Conservation (phyloP, 2,888 invertebrate genomes). For the Ischnus inquisitorius region DNA sequence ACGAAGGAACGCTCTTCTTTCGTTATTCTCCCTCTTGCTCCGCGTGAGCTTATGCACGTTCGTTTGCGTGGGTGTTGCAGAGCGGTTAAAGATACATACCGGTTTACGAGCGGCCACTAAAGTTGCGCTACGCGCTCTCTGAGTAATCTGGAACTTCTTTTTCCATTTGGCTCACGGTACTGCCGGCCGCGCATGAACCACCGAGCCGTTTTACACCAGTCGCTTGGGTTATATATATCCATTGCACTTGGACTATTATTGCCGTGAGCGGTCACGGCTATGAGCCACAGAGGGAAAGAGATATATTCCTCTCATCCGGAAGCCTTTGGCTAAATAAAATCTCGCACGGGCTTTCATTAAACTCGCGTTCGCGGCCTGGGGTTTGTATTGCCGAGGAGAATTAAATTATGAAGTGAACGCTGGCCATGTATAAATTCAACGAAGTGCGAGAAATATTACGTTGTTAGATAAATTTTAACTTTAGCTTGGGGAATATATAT, state of each 20-base stretch:
- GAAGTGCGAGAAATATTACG: not conserved
- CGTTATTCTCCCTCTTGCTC: conserved; percentile 2
- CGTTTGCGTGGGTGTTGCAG: conserved; percentile 71
- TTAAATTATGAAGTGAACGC: conserved; percentile 46
- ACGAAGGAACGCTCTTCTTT: conserved; percentile 75
- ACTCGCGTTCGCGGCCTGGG: conserved; percentile 52
- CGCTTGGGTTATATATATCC: conserved; percentile 10
- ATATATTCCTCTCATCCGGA: conserved; percentile 55
- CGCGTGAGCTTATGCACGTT: conserved; percentile 67
- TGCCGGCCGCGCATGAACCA: conserved; percentile 8
- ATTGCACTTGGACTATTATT: conserved; percentile 35
- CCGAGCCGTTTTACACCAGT: conserved; percentile 44
- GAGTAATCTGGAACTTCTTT: conserved; percentile 81
- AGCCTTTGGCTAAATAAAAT: conserved; percentile 66
- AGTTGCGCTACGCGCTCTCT: conserved; percentile 76
- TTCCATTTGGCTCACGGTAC: conserved; percentile 27
- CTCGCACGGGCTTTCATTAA: conserved; percentile 59
- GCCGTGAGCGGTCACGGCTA: conserved; percentile 62
- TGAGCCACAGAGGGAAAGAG: conserved; percentile 33
- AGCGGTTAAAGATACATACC: conserved; percentile 82
- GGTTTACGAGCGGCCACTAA: conserved; percentile 84
- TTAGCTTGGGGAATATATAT: not conserved
- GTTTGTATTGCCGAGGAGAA: conserved; percentile 46
- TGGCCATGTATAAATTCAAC: not conserved
- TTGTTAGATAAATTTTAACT: not conserved